These are phyloP conservation scores for Tineola bisselliella DNA, from an alignment of 2,888 invertebrate species.

Conservation along the genomic window DNA sequence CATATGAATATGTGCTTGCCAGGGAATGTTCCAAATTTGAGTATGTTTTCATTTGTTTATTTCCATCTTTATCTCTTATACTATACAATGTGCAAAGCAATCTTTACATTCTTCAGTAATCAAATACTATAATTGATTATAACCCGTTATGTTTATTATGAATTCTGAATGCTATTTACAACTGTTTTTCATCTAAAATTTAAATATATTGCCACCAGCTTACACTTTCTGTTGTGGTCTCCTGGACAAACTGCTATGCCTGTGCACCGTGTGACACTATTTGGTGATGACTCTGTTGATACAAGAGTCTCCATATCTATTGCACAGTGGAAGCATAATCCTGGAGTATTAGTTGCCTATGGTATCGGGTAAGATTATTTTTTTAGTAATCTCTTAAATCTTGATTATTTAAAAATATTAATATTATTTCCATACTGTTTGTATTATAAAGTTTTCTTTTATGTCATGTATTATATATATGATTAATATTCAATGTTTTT, in stretches of 20 bases:
- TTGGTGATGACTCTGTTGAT: conserved; percentile 71
- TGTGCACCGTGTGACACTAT: conserved; percentile 67
- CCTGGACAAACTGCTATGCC: conserved; percentile 46
- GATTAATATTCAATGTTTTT: conserved; percentile 17
- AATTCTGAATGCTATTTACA: too few species aligned
- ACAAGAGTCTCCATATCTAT: conserved; percentile 69
- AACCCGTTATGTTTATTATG: too few species aligned
- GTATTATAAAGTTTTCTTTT: too few species aligned
- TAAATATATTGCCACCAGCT: conserved; percentile 24
- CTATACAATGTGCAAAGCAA: too few species aligned
- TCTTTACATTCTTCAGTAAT: too few species aligned
- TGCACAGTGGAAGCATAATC: conserved; percentile 72
- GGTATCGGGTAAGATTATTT: conserved; percentile 66
- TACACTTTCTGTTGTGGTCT: conserved; percentile 61
- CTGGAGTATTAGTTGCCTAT: conserved; percentile 68
- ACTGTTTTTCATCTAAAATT: not conserved
- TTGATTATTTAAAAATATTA: too few species aligned
- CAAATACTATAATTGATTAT: too few species aligned
- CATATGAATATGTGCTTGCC: conserved; percentile 57
- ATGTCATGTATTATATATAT: too few species aligned
- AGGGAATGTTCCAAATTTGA: conserved; percentile 55
- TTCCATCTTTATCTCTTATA: too few species aligned
- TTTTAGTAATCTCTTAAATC: too few species aligned
- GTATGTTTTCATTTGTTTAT: conserved; percentile 29
- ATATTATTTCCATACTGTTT: too few species aligned